phyloP scores from a whole-genome alignment of 2,797 vertebrate genomes.

The Rhodeus uyekii region DNA sequence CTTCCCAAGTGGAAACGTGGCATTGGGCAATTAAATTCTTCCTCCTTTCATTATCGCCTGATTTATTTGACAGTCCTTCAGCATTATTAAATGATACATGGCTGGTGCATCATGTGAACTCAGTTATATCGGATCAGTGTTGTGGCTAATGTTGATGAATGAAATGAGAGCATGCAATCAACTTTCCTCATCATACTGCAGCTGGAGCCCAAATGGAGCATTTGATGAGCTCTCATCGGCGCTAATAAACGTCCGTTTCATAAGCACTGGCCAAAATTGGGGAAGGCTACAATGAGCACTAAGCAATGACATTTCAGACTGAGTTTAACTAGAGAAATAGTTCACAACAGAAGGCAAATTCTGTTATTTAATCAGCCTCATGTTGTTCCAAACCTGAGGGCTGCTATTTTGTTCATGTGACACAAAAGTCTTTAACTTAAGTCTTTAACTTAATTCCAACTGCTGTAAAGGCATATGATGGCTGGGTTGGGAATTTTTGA shows the following conservation, averaged over 20 bases:
- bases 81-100: conserved; percentile 26
- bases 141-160: conserved; percentile 39
- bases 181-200: conserved; percentile 17
- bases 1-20: background rate
- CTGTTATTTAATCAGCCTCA: background rate
- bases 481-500: too few species aligned
- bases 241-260: conserved; percentile 61
- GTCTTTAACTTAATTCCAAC: background rate
- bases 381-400: background rate
- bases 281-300: background rate
- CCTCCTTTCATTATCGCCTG: conserved; percentile 11
- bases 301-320: conserved; percentile 25
- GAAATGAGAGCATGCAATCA: conserved; percentile 36
- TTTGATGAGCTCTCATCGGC: conserved; percentile 52
- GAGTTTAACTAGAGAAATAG: background rate
- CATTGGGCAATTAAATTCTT: conserved; percentile 21
- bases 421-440: background rate
- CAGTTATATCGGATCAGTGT: conserved; percentile 22
- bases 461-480: background rate
- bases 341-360: background rate
- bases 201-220: conserved; percentile 29
- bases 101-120: conserved; percentile 10
- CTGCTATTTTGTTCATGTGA: background rate
- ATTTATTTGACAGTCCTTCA: conserved; percentile 31
- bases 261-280: conserved; percentile 43